Evolutionary conservation across 2,888 invertebrate genomes (phyloP), one percentile per base, ranked within the genome.

Genomic region (Nemurella pictetii): DNA sequence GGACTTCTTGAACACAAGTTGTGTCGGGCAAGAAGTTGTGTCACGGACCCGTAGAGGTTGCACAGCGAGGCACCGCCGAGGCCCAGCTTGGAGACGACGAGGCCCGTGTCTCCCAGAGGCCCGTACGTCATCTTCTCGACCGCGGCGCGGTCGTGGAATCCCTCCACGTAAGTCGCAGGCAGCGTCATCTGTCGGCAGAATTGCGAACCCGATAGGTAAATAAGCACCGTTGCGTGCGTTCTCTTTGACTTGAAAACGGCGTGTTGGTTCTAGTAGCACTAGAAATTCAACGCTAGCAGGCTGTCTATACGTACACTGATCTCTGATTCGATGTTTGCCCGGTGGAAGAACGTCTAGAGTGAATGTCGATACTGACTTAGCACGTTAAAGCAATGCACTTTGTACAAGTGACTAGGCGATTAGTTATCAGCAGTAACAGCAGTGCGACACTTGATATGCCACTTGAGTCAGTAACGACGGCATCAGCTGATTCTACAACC

Each of bases 21-120:
- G 4, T 82, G 15, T 27, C 28, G 25, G 30, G 9, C 32, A 78
- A 30, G n/a, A n/a, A n/a, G n/a, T 4, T 25, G 9, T n/a, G 25
- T 74, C 12, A 89, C 91, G 90, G 91, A 95, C 95, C 95, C 95
- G 90, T 95, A 96, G 88, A 94, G 92, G 86, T 92, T 92, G 87
- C 95, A 94, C 86, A 96, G 93, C 1, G 95, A 93, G 15, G 94
- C 96, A 80, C 95, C 94, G n/a, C 96, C 97, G 72, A 96, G 90
- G 36, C 95, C 93, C 77, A 97, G 88, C 88, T 93, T 93, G 0
- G 96, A 96, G 30, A 96, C 91, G 85, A 92, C 89, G 87, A 97
- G 89, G 72, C 93, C 95, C 0, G 97, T 97, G 86, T 92, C 92
- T 0, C 96, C 97, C 20, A 98, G 92, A 81, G 90, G 88, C 85